A percentile compares a stretch with the other conserved stretches of the same genome.
Evolutionary conservation across 2,888 invertebrate species (phyloP).

Genomic region (Agrochola lota): DNA sequence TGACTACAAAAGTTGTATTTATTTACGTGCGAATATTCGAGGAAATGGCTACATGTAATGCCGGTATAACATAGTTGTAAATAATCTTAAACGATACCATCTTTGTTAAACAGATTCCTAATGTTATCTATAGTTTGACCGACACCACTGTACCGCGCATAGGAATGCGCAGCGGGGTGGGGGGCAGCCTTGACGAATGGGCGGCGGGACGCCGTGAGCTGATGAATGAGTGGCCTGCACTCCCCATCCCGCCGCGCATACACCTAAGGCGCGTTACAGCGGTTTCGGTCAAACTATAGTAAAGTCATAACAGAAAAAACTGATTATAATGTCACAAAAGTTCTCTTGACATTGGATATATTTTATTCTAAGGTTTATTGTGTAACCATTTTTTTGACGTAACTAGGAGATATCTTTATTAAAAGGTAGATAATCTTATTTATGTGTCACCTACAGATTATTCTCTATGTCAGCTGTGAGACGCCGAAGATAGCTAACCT

Average conservation of each 20-base stretch:
- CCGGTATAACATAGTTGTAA: constrained; percentile 31
- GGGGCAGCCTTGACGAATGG: too few species aligned
- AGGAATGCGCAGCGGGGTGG: too few species aligned
- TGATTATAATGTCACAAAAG: constrained; percentile 7
- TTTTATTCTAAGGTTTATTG: constrained; percentile 22
- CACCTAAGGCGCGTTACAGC: too few species aligned
- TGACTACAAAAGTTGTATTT: background rate
- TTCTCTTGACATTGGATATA: constrained; percentile 7
- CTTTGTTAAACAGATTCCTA: constrained; percentile 49
- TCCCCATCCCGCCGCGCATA: too few species aligned
- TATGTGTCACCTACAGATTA: constrained; percentile 7
- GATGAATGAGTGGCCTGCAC: too few species aligned
- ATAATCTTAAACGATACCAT: constrained; percentile 44
- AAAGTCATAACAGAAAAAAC: constrained; percentile 52
- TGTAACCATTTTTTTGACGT: constrained; percentile 8
- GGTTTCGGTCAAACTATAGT: too few species aligned
- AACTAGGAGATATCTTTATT: background rate
- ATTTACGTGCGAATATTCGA: constrained; percentile 44
- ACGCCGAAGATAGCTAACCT: constrained; percentile 8
- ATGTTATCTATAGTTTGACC: constrained; percentile 25
- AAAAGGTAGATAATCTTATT: constrained; percentile 4
- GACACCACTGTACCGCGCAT: too few species aligned
- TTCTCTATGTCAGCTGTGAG: constrained; percentile 11
- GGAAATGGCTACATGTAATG: constrained; percentile 48
- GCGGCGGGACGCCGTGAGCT: too few species aligned